phyloP scores from a whole-genome alignment of 1,140 invertebrate species.

The Aricia agestis region DNA sequence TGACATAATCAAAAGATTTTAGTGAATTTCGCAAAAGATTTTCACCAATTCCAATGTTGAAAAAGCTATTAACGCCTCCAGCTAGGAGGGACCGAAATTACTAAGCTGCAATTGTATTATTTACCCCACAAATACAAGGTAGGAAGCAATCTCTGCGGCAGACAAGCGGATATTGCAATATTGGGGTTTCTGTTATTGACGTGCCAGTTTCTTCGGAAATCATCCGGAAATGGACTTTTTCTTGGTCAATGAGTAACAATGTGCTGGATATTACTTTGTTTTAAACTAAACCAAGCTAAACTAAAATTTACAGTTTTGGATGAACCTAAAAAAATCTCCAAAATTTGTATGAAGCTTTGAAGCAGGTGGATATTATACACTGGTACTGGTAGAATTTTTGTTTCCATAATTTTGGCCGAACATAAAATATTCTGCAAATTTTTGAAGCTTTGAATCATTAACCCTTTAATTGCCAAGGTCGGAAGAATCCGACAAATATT shows the following conservation, averaged over 20 bases:
- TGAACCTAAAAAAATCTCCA: too few species aligned
- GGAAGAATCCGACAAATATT: too few species aligned
- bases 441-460: too few species aligned
- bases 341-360: too few species aligned
- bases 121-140: neutral
- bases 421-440: too few species aligned
- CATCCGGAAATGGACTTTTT: conserved; percentile 7
- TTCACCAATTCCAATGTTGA: neutral
- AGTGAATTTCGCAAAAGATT: neutral
- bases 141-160: conserved; percentile 5
- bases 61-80: neutral
- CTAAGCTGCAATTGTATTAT: neutral
- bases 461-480: too few species aligned
- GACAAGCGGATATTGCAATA: conserved; percentile 8
- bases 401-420: too few species aligned
- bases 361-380: too few species aligned
- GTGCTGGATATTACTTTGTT: neutral
- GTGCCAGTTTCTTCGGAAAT: neutral
- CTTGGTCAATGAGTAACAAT: neutral
- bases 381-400: too few species aligned
- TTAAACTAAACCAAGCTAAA: too few species aligned
- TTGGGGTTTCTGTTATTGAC: neutral
- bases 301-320: too few species aligned
- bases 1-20: too few species aligned
- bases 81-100: neutral